Evolutionary conservation across 2,797 vertebrate genomes (phyloP).

Genomic region (Spondyliosoma cantharus): DNA sequence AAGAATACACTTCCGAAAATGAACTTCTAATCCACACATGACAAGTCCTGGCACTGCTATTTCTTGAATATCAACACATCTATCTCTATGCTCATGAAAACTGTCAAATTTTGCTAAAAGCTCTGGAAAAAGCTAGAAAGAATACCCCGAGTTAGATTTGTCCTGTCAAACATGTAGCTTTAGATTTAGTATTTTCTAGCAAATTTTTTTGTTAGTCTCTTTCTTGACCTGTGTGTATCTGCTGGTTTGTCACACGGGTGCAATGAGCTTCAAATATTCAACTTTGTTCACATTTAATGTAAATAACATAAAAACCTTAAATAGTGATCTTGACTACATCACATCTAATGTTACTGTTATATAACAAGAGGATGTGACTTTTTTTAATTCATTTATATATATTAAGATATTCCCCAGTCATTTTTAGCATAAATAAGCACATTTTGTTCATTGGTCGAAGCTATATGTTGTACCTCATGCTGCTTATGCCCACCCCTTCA

Average conservation of each 20-base stretch:
- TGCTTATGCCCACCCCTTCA: slow-evolving; percentile 58
- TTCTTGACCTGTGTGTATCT: not conserved
- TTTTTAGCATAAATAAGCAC: not conserved
- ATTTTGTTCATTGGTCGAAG: slow-evolving; percentile 3
- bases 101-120: not conserved
- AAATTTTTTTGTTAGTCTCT: not conserved
- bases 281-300: not conserved
- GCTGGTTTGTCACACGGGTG: no score
- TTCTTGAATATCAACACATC: not conserved
- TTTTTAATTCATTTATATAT: not conserved
- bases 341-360: not conserved
- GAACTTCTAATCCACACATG: not conserved
- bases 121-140: not conserved
- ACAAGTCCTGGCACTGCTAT: not conserved
- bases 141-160: not conserved
- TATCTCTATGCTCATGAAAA: not conserved
- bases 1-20: not conserved
- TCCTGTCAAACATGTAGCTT: not conserved
- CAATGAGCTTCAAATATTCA: slow-evolving; percentile 1
- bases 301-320: slow-evolving; percentile 6
- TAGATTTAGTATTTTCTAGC: not conserved
- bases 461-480: slow-evolving; percentile 19
- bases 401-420: not conserved
- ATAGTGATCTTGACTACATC: not conserved
- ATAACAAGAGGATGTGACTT: not conserved